Evolutionary conservation across 2,797 vertebrate genomes (phyloP).

Genomic region (Gastrophryne carolinensis): DNA sequence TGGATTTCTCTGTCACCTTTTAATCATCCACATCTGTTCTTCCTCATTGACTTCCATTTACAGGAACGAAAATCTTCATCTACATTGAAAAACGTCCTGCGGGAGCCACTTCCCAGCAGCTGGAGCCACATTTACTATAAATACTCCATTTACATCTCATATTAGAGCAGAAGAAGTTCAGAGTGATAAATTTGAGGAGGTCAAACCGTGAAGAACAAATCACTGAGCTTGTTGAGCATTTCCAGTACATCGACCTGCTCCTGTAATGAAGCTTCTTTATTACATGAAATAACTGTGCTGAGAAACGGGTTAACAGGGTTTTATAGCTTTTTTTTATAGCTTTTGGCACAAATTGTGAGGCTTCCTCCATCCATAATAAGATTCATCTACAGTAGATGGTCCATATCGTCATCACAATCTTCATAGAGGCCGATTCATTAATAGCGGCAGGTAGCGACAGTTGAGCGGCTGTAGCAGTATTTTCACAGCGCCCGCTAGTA

Average conservation of each 20-base stretch:
- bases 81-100: slow-evolving; percentile 4
- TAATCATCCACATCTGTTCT: not conserved
- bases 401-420: too few relatives aligned
- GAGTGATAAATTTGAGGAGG: not conserved
- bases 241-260: not conserved
- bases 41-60: slow-evolving; percentile 16
- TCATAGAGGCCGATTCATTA: too few relatives aligned
- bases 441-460: too few relatives aligned
- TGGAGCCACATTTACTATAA: slow-evolving; percentile 11
- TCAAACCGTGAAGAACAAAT: slow-evolving; percentile 5
- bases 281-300: not conserved
- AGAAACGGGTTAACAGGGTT: not conserved
- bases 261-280: not conserved
- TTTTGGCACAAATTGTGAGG: not conserved
- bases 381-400: too few relatives aligned
- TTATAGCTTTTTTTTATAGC: not conserved
- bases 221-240: not conserved
- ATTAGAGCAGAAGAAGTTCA: not conserved
- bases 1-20: not conserved
- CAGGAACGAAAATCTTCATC: slow-evolving; percentile 8
- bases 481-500: too few relatives aligned
- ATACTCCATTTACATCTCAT: not conserved
- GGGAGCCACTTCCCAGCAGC: slow-evolving; percentile 28
- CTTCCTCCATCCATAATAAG: too few relatives aligned
- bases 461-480: too few relatives aligned